Evolutionary conservation across 2,113 vertebrate species (phyloP), one percentile per base, ranked within the genome.

Genomic region (Xiphophorus hellerii): DNA sequence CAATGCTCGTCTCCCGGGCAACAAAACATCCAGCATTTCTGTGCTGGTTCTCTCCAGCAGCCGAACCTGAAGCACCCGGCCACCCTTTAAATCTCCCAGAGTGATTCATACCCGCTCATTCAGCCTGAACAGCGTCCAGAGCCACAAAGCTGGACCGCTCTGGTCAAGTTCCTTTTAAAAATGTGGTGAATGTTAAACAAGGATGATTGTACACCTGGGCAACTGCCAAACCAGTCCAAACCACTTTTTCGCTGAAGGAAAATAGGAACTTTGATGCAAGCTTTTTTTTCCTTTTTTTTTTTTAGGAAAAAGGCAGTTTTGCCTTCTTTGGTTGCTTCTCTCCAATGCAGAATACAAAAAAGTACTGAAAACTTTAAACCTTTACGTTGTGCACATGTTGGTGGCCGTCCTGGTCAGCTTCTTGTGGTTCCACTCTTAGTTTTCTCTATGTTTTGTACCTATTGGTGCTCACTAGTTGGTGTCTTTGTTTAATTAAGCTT

Each of bases 91-190:
- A 83, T 61, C 63, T 71, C 65, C 62, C 6, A 27, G 69, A 80
- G 51, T 85, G 90, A 89, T 86, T 92, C 80, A 90, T 84, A 79
- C 61, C 69, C 70, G 66, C 67, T 85, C 78, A 76, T 86, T 81
- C 39, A 15, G 69, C 65, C 71, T 84, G 77, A 82, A 78, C 58
- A 64, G 51, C 74, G 27, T 86, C 86, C 88, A 88, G 88, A 87
- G 80, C 87, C 88, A 71, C 87, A 87, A 48, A 54, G 17, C 76
- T 66, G 63, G 79, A 71, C 77, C 66, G 48, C 66, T n/a, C 31
- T 69, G 77, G 72, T 84, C 20, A 4, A 58, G 33, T 71, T 71
- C 48, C 73, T 82, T 82, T 85, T 67, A 64, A 74, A 83, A 72
- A 86, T 84, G 83, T 86, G 86, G 84, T 76, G 80, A 27, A 64